Base-by-base conservation (phyloP, 2,888 invertebrate genomes). In the Volucella inanis region DNA sequence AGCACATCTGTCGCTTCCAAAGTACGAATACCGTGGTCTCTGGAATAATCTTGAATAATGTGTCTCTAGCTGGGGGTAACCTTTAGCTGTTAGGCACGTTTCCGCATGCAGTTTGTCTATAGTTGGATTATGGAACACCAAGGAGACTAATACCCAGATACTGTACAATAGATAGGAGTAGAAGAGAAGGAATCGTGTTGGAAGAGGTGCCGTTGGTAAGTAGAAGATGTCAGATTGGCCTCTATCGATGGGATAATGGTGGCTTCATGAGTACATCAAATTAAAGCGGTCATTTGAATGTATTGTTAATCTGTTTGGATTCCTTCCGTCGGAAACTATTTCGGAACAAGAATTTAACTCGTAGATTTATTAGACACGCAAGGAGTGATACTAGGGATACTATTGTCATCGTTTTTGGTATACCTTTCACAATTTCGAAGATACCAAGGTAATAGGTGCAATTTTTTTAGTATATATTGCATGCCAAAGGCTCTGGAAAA, bases 21-120 rank as follows among this genome's bases (percentile, higher is more conserved):
- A 31, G 6, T 59, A 39, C 41, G 55, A 47, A 50, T 18, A 22
- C 22, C 14, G 43, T 11, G 38, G 0, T 43, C 55, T 49, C 31
- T 31, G 82, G 76, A 75, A 18, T 75, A 75, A 78, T 83, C 83
- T 83, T 78, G 78, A 83, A 74, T 83, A 79, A 84, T 84, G 70
- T 83, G 83, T 79, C 83, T 84, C 74, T 79, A 78, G 83, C 79
- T 70, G 74, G 83, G 83, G 83, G 83, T 79, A 84, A 79, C 83
- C 83, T 84, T 79, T 83, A 38, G 64, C 83, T 49, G 52, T 50
- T 38, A 47, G 78, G 70, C 83, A 83, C 74, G 83, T 79, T 79
- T 84, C 78, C 74, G 81, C 77, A 71, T 81, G 76, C 62, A 75
- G 70, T 76, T 68, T 72, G 77, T 81, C 68, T 75, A 6, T 31